These are phyloP conservation scores for Littorina saxatilis DNA, from an alignment of 1,140 invertebrate species.

Conservation along the genomic window DNA sequence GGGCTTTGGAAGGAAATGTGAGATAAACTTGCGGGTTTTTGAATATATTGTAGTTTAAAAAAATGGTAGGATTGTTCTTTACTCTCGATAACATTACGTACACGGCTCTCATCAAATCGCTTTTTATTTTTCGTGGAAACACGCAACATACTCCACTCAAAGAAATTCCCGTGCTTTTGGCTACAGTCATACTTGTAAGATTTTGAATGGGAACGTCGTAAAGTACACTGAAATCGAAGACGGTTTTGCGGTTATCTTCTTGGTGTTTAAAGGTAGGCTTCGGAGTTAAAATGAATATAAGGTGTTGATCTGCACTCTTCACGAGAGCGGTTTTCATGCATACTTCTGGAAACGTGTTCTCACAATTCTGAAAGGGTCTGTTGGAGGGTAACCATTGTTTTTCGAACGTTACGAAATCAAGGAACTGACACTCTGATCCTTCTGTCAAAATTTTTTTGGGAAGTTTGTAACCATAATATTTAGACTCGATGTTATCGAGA, in stretches of 20 bases:
- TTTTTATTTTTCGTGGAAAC: not conserved
- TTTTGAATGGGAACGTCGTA: not conserved
- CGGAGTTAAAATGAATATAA: not conserved
- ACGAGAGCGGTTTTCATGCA: not conserved
- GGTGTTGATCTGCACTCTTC: not conserved
- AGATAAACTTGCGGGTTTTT: not conserved
- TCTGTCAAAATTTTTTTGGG: not conserved
- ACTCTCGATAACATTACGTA: not conserved
- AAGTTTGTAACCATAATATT: not conserved
- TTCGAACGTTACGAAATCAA: not conserved
- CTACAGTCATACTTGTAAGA: not conserved
- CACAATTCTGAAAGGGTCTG: not conserved
- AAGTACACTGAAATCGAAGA: not conserved
- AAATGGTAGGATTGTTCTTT: not conserved
- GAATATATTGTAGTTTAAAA: not conserved
- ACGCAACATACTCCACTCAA: not conserved
- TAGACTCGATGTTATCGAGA: not conserved
- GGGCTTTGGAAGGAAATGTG: not conserved
- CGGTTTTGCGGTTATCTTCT: not conserved
- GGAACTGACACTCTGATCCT: not conserved
- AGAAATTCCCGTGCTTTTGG: not conserved
- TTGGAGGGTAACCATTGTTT: not conserved
- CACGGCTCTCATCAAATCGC: not conserved
- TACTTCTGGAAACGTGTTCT: not conserved
- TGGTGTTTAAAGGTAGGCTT: not conserved